A percentile compares a stretch with the other conserved stretches of the same genome.
phyloP scores from a whole-genome alignment of 2,888 invertebrate species.

The Drosophila conformis region DNA sequence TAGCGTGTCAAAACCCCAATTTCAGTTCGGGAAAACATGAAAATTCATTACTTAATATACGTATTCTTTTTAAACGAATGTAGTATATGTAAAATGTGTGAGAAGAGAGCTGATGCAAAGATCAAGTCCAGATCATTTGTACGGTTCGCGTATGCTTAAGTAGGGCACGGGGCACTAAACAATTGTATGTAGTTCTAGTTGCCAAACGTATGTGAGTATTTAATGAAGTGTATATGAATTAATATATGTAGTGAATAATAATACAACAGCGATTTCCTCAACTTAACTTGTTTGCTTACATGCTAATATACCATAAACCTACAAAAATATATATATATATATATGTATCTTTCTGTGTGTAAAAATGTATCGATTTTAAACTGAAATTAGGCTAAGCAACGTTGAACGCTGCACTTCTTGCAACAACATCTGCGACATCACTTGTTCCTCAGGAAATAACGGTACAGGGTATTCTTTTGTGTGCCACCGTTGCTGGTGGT shows the following conservation, averaged over 20 bases:
- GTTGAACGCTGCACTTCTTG: conserved; percentile 42
- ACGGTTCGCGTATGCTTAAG: conserved; percentile 33
- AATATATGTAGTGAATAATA: conserved; percentile 53
- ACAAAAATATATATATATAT: conserved; percentile 46
- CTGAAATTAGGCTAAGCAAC: conserved; percentile 31
- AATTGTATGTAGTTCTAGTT: conserved; percentile 33
- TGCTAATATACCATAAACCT: conserved; percentile 57
- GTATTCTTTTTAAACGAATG: conserved; percentile 22
- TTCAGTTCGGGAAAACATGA: conserved; percentile 14
- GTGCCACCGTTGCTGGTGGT: conserved; percentile 82
- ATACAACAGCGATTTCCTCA: conserved; percentile 33
- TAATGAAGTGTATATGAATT: conserved; percentile 56
- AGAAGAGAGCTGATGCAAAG: conserved; percentile 26
- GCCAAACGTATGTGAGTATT: conserved; percentile 46
- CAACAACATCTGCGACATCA: conserved; percentile 81
- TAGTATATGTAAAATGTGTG: conserved; percentile 22
- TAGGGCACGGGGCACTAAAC: conserved; percentile 42
- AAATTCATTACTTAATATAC: conserved; percentile 8
- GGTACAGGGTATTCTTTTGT: conserved; percentile 87
- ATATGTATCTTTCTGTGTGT: conserved; percentile 8
- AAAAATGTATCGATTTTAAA: conserved; percentile 16
- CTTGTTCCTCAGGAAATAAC: conserved; percentile 89
- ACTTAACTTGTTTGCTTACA: conserved; percentile 17
- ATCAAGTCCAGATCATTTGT: conserved; percentile 17
- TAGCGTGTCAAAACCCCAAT: neutral